Percentiles rank a stretch among this genome's conserved stretches.
Evolutionary conservation across 2,888 invertebrate species (phyloP).

Genomic region (Reticulitermes lucifugus): DNA sequence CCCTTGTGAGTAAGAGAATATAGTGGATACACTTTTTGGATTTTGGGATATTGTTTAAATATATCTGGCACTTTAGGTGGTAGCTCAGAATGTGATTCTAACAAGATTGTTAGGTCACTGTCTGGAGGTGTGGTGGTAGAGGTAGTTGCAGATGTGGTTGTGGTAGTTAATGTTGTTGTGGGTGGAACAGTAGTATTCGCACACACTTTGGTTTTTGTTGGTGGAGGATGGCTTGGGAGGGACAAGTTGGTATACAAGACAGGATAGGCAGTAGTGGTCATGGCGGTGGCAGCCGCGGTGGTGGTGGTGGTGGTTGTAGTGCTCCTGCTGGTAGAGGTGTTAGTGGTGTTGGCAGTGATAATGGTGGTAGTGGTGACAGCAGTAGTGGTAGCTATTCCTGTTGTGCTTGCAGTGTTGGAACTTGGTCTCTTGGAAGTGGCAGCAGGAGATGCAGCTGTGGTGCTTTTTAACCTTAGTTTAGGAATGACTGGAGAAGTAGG

Average conservation of each 20-base stretch:
- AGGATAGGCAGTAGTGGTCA: not conserved
- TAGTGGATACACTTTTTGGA: conserved; percentile 67
- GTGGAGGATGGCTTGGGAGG: not conserved
- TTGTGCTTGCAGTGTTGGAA: not conserved
- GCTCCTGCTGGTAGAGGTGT: too few relatives aligned
- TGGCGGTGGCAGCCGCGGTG: not conserved
- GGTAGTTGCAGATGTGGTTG: conserved; percentile 4
- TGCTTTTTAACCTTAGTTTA: conserved; percentile 28
- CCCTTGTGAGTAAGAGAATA: conserved; percentile 56
- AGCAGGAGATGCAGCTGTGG: conserved; percentile 15
- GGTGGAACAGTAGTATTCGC: not conserved
- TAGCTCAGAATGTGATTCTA: conserved; percentile 44
- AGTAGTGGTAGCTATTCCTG: not conserved
- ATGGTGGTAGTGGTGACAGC: too few relatives aligned
- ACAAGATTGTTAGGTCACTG: conserved; percentile 43
- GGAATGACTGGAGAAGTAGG: not conserved
- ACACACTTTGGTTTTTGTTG: too few relatives aligned
- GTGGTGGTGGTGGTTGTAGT: too few relatives aligned
- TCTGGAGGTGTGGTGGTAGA: conserved; percentile 17
- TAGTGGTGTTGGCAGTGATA: too few relatives aligned
- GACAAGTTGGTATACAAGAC: not conserved
- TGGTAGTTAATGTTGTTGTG: conserved; percentile 8
- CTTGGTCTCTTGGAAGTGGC: not conserved
- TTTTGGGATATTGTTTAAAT: conserved; percentile 80
- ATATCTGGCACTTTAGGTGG: conserved; percentile 73